Percentiles rank a stretch among this genome's conserved stretches.
These are phyloP conservation scores for Columbina picui DNA, from an alignment of 2,113 vertebrate genomes.

Conservation along the genomic window DNA sequence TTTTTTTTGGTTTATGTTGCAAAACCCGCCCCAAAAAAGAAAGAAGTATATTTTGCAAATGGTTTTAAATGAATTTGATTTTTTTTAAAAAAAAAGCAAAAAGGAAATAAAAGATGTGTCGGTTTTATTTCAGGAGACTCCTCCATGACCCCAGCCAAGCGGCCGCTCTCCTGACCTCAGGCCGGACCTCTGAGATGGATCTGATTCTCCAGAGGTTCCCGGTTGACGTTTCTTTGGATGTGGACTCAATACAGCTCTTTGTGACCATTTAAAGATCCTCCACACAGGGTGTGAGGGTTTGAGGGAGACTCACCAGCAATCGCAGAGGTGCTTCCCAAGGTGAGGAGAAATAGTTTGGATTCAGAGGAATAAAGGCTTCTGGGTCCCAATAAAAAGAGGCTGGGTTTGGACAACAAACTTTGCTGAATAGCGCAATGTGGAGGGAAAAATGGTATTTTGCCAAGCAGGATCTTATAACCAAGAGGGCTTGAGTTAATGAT, in stretches of 20 bases:
- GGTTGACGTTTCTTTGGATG: not conserved
- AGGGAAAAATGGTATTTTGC: not conserved
- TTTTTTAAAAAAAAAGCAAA: not conserved
- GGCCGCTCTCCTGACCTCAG: not conserved
- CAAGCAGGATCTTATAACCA: not conserved
- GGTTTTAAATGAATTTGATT: not conserved
- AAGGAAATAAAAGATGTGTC: not conserved
- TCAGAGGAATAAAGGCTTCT: not conserved
- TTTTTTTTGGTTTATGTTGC: not conserved
- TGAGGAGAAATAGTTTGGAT: not conserved
- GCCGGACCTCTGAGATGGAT: not conserved
- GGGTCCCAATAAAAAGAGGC: not conserved
- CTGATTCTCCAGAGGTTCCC: not conserved
- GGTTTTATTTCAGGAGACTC: not conserved
- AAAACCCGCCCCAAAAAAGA: not conserved
- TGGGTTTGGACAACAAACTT: not conserved
- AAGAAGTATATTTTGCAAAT: not conserved
- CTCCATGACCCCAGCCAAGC: fast-evolving
- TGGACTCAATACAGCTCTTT: not conserved
- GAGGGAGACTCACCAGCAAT: not conserved
- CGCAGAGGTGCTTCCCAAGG: not conserved
- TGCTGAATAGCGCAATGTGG: not conserved
- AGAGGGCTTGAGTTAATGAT: not conserved
- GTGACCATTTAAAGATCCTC: not conserved
- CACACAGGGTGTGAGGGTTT: fast-evolving